Conservation (phyloP, 2,888 invertebrate genomes). For the Agrotis segetum region DNA sequence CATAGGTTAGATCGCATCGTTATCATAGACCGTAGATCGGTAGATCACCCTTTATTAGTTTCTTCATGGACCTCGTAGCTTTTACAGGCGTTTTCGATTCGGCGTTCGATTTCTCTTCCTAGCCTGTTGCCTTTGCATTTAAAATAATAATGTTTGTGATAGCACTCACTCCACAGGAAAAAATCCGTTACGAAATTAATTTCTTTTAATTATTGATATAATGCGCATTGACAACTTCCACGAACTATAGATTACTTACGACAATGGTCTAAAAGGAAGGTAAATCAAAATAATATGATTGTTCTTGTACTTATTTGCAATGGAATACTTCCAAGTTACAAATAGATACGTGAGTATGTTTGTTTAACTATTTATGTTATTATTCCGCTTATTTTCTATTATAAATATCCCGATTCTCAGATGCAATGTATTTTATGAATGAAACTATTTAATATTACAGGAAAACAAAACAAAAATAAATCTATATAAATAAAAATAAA, state of each 20-base stretch:
- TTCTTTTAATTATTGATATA: too few species aligned
- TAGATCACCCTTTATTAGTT: neutral
- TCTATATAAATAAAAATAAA: too few species aligned
- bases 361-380: constrained; percentile 39
- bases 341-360: constrained; percentile 12
- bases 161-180: too few species aligned
- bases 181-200: too few species aligned
- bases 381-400: constrained; percentile 53
- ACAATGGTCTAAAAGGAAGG: constrained; percentile 13
- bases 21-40: too few species aligned
- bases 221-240: neutral
- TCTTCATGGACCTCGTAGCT: neutral
- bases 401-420: constrained; percentile 34
- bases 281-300: constrained; percentile 11
- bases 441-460: constrained; percentile 56
- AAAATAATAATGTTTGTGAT: too few species aligned
- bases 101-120: neutral
- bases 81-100: neutral
- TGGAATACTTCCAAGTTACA: constrained; percentile 16
- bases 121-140: neutral
- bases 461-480: constrained; percentile 62
- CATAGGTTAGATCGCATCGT: too few species aligned
- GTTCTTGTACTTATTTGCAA: constrained; percentile 31
- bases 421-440: constrained; percentile 56
- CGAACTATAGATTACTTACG: neutral